Base-by-base conservation (phyloP, 2,888 invertebrate genomes). In the Hirtodrosophila cameraria region DNA sequence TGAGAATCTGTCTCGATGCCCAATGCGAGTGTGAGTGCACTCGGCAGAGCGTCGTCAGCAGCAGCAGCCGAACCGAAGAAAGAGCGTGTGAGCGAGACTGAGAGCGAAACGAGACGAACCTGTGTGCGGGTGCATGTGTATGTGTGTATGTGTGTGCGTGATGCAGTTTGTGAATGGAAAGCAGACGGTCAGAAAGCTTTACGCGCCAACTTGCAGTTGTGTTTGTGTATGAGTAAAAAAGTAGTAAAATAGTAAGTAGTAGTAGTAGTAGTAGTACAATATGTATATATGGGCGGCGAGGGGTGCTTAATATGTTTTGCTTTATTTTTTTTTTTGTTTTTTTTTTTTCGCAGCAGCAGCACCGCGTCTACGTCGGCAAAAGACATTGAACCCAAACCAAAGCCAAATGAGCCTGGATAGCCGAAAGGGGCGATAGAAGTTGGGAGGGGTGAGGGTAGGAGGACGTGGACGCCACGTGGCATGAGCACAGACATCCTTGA, bases 401-500 rank as follows among this genome's bases (percentile, higher is more conserved):
- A 58, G 12, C 23, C 12, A 36, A 39, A 42, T 5, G 11, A 11
- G 48, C 18, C 25, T 15, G 9, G 1, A 11, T 2, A 1, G n/a
- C 13, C 8, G n/a, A n/a, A n/a, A n/a, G n/a, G n/a, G n/a, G 11
- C 1, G 15, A 33, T 8, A 13, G 1, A 23, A 5, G 23, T 1
- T 1, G 23, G 23, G 3, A 5, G 9, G 9, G 28, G 8, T 2
- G 2, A n/a, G 5, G 8, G n/a, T 6, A 2, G 11, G 16, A 18
- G 7, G 16, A 18, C 27, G 30, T 12, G 41, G n/a, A 49, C 28
- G 66, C 39, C 71, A 74, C 54, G 53, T 58, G 69, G 71, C 75
- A 72, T 68, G 71, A 36, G 55, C 38, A 49, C 72, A 78, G 75
- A 77, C 69, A 75, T 75, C 72, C 75, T 69, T 75, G 73, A 78